These are phyloP conservation scores for Salvelinus alpinus DNA, from an alignment of 2,113 vertebrate species.

Conservation along the genomic window DNA sequence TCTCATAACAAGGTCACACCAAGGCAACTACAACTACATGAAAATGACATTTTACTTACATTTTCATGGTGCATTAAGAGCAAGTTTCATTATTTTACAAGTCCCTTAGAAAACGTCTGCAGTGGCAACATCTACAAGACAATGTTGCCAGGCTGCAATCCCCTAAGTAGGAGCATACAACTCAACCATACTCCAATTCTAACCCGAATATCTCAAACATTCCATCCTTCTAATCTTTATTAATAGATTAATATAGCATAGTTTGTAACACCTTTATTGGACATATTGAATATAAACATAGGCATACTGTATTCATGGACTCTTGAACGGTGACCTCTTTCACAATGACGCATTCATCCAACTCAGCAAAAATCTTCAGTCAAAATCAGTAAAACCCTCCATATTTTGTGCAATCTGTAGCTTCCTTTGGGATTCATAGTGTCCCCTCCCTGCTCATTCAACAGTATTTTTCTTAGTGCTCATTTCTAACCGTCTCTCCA, in stretches of 20 bases:
- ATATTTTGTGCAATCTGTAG: background rate
- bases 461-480: background rate
- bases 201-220: background rate
- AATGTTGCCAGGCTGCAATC: background rate
- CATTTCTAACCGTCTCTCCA: background rate
- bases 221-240: background rate
- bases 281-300: too few species aligned
- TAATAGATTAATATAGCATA: too few species aligned
- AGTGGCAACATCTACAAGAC: background rate
- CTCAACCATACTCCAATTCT: background rate
- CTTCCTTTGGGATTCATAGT: background rate
- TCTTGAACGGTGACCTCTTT: too few species aligned
- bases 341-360: background rate
- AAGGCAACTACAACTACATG: background rate
- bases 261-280: too few species aligned
- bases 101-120: background rate
- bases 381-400: background rate
- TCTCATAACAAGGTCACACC: background rate
- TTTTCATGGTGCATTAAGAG: too few species aligned
- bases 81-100: background rate
- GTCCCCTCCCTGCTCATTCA: background rate
- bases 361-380: background rate
- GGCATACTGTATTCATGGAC: too few species aligned
- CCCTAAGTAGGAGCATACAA: background rate
- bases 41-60: too few species aligned